phyloP scores from a whole-genome alignment of 1,140 invertebrate species.

The Drosophila tsacasi region DNA sequence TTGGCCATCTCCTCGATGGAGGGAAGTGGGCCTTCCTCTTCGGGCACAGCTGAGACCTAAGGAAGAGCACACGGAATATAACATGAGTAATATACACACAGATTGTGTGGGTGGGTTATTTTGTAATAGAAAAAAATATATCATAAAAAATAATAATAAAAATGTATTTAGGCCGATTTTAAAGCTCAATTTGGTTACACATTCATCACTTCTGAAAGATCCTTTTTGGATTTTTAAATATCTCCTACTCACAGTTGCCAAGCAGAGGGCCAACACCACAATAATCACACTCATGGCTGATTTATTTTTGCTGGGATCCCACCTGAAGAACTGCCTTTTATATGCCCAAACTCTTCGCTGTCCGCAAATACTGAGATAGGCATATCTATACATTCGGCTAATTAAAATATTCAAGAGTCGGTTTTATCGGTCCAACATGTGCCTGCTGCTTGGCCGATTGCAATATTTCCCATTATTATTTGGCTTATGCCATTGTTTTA shows the following conservation, averaged over 20 bases:
- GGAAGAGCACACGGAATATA: background rate
- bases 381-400: slow-evolving; percentile 31
- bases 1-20: slow-evolving; percentile 9
- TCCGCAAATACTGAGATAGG: slow-evolving; percentile 23
- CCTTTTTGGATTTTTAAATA: background rate
- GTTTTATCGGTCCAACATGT: slow-evolving; percentile 34
- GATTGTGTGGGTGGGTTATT: too few relatives aligned
- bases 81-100: background rate
- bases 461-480: slow-evolving; percentile 43
- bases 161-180: background rate
- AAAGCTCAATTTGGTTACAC: background rate
- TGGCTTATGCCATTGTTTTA: slow-evolving; percentile 23
- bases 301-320: slow-evolving; percentile 13
- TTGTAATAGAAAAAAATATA: background rate
- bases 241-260: slow-evolving; percentile 39
- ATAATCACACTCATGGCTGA: slow-evolving; percentile 36
- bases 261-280: slow-evolving; percentile 10
- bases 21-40: background rate
- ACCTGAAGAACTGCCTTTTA: slow-evolving; percentile 16
- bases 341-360: slow-evolving; percentile 3
- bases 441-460: slow-evolving; percentile 6
- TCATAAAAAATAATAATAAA: background rate
- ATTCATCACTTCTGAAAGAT: background rate
- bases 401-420: slow-evolving; percentile 47
- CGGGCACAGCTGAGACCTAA: slow-evolving; percentile 6